Conservation (phyloP, 1,140 invertebrate genomes). For the Cherax destructor region DNA sequence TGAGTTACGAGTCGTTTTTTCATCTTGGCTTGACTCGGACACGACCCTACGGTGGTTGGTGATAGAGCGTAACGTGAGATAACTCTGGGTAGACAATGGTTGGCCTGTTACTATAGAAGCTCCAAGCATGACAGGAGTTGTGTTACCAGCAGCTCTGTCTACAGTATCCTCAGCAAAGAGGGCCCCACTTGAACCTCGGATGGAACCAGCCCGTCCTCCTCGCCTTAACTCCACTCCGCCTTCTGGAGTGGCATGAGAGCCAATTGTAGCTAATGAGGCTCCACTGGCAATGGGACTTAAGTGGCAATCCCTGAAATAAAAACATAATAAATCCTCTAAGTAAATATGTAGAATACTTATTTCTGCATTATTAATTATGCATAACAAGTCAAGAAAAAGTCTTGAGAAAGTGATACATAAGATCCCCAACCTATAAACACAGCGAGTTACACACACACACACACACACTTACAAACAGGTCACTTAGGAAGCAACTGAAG, state of each 20-base stretch:
- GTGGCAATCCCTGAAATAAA: conserved; percentile 34
- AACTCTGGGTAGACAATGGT: conserved; percentile 59
- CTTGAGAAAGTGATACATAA: too few relatives aligned
- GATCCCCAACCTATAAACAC: too few relatives aligned
- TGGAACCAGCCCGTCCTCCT: conserved; percentile 52
- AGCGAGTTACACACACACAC: too few relatives aligned
- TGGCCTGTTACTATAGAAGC: conserved; percentile 19
- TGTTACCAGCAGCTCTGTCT: conserved; percentile 28
- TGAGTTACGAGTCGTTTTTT: conserved; percentile 47
- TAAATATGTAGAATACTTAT: too few relatives aligned
- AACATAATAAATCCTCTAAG: not conserved
- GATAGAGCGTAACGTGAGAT: conserved; percentile 56
- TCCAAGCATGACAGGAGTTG: conserved; percentile 22
- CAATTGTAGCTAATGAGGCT: conserved; percentile 45
- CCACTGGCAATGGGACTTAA: conserved; percentile 60
- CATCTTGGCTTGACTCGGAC: conserved; percentile 55
- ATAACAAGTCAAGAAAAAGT: too few relatives aligned
- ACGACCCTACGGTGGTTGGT: conserved; percentile 58
- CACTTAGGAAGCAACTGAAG: too few relatives aligned
- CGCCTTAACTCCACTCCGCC: conserved; percentile 43
- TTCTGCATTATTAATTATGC: too few relatives aligned
- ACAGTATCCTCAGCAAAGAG: conserved; percentile 49
- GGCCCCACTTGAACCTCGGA: conserved; percentile 55
- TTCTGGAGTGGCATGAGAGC: conserved; percentile 36
- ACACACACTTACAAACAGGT: too few relatives aligned